Base-by-base conservation (phyloP, 2,888 invertebrate genomes). In the Sacculina carcini region DNA sequence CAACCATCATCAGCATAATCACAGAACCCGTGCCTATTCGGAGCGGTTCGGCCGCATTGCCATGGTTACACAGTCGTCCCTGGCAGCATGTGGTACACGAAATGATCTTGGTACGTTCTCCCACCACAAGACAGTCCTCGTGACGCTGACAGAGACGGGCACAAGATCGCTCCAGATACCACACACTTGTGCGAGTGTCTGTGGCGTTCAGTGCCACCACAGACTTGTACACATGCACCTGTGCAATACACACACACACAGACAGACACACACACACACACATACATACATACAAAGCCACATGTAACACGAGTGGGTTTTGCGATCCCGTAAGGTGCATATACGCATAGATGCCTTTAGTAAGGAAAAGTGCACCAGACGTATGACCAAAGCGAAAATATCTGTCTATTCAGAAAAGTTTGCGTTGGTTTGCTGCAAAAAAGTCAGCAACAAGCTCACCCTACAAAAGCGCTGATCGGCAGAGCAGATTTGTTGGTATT, bases 151-250 rank as follows among this genome's bases (percentile, higher is more conserved):
- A 51, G n/a, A n/a, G n/a, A n/a, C 29, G 28, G 28, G 54, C 50
- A 47, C 58, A 58, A 7, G 48, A 51, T n/a, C 58, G 40, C 44
- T 58, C 55, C 28, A 58, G 46, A 12, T 54, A 55, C 56, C 58
- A 58, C 16, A 44, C 12, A 28, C 44, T 5, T n/a, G 2, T n/a
- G 16, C 3, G 28, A 26, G 44, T 16, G 2, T 6, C 44, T 2
- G 28, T 10, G 2, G 1, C 28, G 16, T 44, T 44, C 9, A 28
- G 16, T 2, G 28, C 12, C 28, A 26, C 29, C 3, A 19, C 26
- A 7, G 44, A n/a, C 26, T 44, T 44, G 44, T 44, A 44, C 28
- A 28, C 44, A 4, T 7, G 16, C 28, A 44, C 44, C 44, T 44
- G 44, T 1, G 12, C 5, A 6, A 16, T 21, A 9, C 2, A 19